Conservation (phyloP, 2,113 vertebrate genomes). For the Rhabdornis inornatus region DNA sequence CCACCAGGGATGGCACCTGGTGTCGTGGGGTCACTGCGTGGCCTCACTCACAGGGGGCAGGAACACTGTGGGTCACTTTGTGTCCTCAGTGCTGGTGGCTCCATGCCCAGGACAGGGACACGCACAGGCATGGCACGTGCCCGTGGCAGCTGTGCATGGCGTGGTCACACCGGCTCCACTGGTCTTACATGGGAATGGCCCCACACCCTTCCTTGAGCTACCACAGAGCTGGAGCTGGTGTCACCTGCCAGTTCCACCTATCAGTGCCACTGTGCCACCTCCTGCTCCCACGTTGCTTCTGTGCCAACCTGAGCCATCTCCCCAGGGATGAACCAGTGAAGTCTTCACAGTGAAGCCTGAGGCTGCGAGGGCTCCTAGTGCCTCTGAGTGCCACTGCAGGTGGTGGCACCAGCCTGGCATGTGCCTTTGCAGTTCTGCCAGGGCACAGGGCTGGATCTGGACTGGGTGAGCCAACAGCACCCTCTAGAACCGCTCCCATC, state of each 20-base stretch:
- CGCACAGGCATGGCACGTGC: not conserved
- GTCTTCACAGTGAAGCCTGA: not conserved
- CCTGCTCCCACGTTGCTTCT: not conserved
- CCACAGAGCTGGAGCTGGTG: rapidly evolving
- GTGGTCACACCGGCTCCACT: not conserved
- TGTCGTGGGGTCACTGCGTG: no score
- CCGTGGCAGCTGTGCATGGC: rapidly evolving
- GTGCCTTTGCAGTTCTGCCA: not conserved
- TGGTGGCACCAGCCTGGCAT: not conserved
- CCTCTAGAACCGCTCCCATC: rapidly evolving
- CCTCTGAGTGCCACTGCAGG: not conserved
- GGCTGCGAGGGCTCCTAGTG: not conserved
- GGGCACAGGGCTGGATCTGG: rapidly evolving
- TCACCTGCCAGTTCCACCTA: not conserved
- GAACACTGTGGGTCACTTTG: rapidly evolving
- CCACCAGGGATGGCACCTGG: rapidly evolving
- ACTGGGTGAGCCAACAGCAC: not conserved
- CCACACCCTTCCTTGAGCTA: not conserved
- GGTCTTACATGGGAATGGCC: not conserved
- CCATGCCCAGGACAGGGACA: not conserved
- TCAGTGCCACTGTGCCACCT: not conserved
- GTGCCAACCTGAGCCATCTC: not conserved
- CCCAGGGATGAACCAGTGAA: not conserved
- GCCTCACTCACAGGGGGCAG: not conserved
- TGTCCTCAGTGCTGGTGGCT: not conserved